Conservation (phyloP, 2,113 vertebrate species). For the Chrysochloris asiatica region DNA sequence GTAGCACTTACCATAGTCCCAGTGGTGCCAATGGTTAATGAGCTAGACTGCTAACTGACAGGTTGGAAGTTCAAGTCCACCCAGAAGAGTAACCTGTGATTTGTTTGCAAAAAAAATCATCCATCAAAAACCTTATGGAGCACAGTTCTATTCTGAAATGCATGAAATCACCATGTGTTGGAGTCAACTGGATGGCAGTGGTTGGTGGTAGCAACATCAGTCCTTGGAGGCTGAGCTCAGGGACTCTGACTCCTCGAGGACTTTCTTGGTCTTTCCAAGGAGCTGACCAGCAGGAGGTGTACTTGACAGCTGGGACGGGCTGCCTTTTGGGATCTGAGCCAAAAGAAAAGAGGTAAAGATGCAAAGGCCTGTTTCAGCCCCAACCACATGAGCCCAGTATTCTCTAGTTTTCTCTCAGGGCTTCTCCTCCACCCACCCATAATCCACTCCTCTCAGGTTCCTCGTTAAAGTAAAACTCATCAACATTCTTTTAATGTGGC, state of each 20-base stretch:
- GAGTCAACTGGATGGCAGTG: background rate
- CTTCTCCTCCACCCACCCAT: background rate
- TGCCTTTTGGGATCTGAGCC: background rate
- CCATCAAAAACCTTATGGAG: background rate
- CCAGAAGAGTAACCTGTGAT: background rate
- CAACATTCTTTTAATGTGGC: conserved; percentile 73
- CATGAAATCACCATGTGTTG: background rate
- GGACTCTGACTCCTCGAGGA: background rate
- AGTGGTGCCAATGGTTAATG: background rate
- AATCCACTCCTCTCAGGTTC: conserved; percentile 67
- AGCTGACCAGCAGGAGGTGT: background rate
- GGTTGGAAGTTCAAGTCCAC: background rate
- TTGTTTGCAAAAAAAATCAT: background rate
- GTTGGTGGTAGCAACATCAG: background rate
- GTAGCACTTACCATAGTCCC: background rate
- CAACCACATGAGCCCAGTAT: background rate
- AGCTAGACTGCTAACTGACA: background rate
- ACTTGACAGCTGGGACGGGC: background rate
- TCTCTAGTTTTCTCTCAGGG: conserved; percentile 5
- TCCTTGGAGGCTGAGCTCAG: background rate
- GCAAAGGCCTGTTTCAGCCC: background rate
- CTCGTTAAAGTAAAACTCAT: conserved; percentile 70
- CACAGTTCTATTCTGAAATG: background rate
- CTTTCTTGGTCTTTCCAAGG: background rate
- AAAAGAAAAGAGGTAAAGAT: background rate